Evolutionary conservation across 2,797 vertebrate genomes (phyloP).

Genomic region (Xerus rutilus): DNA sequence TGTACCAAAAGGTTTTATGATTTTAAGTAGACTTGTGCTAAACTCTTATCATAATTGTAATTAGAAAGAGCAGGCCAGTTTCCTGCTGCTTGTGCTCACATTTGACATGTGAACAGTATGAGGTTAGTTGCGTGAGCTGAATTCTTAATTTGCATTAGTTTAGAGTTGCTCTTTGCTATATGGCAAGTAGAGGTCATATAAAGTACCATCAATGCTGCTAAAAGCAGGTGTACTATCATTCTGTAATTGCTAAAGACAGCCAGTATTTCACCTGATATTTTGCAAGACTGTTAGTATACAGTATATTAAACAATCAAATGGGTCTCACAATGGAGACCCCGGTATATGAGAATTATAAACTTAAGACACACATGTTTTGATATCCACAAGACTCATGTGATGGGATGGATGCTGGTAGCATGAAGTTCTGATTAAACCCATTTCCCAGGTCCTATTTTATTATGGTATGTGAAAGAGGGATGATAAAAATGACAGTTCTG

Average conservation of each 20-base stretch:
- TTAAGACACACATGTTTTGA: slow-evolving; percentile 79
- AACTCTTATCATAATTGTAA: slow-evolving; percentile 77
- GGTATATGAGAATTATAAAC: slow-evolving; percentile 85
- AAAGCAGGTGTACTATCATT: slow-evolving; percentile 83
- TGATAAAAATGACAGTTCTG: slow-evolving; percentile 75
- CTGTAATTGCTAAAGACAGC: slow-evolving; percentile 79
- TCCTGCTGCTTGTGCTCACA: slow-evolving; percentile 76
- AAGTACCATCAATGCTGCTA: slow-evolving; percentile 78
- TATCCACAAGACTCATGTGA: slow-evolving; percentile 76
- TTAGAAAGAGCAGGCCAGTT: slow-evolving; percentile 73
- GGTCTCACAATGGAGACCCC: slow-evolving; percentile 76
- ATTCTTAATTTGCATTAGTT: slow-evolving; percentile 73
- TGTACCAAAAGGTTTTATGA: slow-evolving; percentile 74
- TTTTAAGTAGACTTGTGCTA: slow-evolving; percentile 73
- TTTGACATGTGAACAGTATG: slow-evolving; percentile 70
- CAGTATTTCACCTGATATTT: slow-evolving; percentile 75
- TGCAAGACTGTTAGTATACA: slow-evolving; percentile 73
- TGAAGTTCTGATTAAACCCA: slow-evolving; percentile 84
- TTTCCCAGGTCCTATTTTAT: slow-evolving; percentile 79
- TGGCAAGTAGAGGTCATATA: slow-evolving; percentile 69
- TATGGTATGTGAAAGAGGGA: slow-evolving; percentile 76
- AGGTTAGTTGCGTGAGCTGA: slow-evolving; percentile 63
- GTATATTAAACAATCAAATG: slow-evolving; percentile 86
- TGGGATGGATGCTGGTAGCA: slow-evolving; percentile 59
- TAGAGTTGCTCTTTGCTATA: slow-evolving; percentile 59